Conservation (phyloP, 2,113 vertebrate genomes). For the Onychostoma macrolepis region DNA sequence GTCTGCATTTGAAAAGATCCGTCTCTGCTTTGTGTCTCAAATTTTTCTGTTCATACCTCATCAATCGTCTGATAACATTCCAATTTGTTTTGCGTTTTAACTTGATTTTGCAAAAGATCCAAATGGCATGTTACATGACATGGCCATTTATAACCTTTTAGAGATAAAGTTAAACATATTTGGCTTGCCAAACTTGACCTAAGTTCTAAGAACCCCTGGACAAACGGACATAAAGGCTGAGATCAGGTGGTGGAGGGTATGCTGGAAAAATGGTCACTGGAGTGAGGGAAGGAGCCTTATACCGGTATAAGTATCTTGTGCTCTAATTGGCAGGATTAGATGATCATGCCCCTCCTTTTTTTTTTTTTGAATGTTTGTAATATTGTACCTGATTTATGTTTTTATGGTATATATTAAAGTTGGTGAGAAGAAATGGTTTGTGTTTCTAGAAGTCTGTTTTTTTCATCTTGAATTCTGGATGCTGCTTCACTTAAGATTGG, state of each 20-base stretch:
- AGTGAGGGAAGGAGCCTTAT: neutral
- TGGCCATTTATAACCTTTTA: neutral
- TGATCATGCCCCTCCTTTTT: too few relatives aligned
- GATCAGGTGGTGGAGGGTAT: neutral
- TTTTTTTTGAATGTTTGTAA: neutral
- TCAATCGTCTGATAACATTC: neutral
- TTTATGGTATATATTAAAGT: neutral
- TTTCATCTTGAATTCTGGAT: neutral
- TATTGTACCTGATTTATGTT: neutral
- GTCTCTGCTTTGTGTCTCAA: neutral
- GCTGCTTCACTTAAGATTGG: neutral
- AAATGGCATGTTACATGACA: neutral
- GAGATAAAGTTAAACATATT: neutral
- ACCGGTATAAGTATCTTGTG: neutral
- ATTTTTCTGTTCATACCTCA: too few relatives aligned
- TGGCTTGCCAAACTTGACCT: neutral
- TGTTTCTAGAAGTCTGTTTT: neutral
- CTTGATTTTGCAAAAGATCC: neutral
- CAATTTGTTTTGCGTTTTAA: neutral
- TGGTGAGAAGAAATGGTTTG: neutral
- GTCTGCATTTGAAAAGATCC: neutral
- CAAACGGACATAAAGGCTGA: neutral
- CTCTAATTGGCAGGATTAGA: neutral
- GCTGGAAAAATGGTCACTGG: neutral
- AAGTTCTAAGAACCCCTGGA: neutral